Base-by-base conservation (phyloP, 2,113 vertebrate species). In the Columba janthina region DNA sequence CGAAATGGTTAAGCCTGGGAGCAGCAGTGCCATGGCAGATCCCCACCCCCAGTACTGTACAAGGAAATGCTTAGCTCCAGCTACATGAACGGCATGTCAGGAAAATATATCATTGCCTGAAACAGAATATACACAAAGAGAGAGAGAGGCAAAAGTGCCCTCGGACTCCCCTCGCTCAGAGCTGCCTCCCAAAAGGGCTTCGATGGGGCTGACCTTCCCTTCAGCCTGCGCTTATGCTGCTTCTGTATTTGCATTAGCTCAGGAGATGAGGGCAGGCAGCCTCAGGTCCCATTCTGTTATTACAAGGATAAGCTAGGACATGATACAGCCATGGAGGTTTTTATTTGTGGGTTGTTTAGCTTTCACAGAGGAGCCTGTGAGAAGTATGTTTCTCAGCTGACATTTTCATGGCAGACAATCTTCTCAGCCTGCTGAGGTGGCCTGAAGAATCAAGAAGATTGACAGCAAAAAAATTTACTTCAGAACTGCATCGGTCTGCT, bases 311-410 rank as follows among this genome's bases (percentile, higher is more conserved):
- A 91, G 34, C 51, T 51, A 58, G 64, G 74, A 76, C 72, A 77
- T 64, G 76, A 42, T 90, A 86, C 20, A 77, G 38, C 60, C 62
- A 42, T 76, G 42, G 64, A 80, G 51, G n/a, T 12, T 90, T 87
- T 93, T 93, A 78, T 90, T 60, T 91, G 79, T 67, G 11, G 28
- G 46, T 82, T 93, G 64, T 76, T 89, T 93, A 85, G 66, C 82
- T 88, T 93, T 91, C 51, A 79, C 11, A 9, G 91, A 94, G 74
- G 64, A 88, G 42, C 32, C 51, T 70, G 32, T 79, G 50, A 85
- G 71, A 66, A 88, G 51, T 50, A 36, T 62, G 85, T 76, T 72
- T 46, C 79, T 78, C 81, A 26, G 70, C 78, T 89, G 75, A 74
- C 57, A 36, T 81, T 93, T 94, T 85, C 66, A 57, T 12, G 48